phyloP scores from a whole-genome alignment of 2,797 vertebrate genomes.

The Anolis apletophallus region DNA sequence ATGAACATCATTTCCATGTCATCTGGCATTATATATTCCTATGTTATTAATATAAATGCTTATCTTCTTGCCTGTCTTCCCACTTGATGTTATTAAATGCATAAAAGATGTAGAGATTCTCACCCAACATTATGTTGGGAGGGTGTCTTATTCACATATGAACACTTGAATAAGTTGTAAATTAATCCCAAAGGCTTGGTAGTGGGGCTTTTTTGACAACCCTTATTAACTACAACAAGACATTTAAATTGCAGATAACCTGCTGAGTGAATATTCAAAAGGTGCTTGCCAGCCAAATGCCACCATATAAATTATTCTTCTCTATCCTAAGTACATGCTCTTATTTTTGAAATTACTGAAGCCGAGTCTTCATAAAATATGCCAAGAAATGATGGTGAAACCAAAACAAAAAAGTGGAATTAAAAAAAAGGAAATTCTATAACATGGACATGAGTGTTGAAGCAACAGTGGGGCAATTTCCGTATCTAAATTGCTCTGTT shows the following conservation, averaged over 20 bases:
- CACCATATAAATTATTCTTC: conserved; percentile 40
- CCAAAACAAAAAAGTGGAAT: not conserved
- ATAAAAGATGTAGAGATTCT: conserved; percentile 52
- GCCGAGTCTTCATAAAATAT: conserved; percentile 6
- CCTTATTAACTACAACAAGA: conserved; percentile 71
- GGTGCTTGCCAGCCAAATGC: conserved; percentile 52
- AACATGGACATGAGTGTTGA: not conserved
- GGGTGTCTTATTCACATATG: conserved; percentile 61
- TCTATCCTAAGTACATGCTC: conserved; percentile 1
- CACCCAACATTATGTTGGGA: conserved; percentile 49
- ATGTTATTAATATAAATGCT: conserved; percentile 29
- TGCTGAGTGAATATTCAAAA: conserved; percentile 73
- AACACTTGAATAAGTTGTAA: conserved; percentile 54
- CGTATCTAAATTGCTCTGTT: not conserved
- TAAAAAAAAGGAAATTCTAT: not conserved
- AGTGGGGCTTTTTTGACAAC: conserved; percentile 72
- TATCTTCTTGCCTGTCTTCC: conserved; percentile 42
- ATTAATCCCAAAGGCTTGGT: conserved; percentile 72
- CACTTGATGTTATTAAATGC: conserved; percentile 33
- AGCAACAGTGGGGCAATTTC: not conserved
- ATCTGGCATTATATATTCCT: conserved; percentile 24
- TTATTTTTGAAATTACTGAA: conserved; percentile 47
- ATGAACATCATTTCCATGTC: conserved; percentile 3
- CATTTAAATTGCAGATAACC: conserved; percentile 78
- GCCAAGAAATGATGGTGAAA: not conserved